Evolutionary conservation across 2,113 vertebrate species (phyloP), one percentile per base, ranked within the genome.

Genomic region (Castor canadensis): DNA sequence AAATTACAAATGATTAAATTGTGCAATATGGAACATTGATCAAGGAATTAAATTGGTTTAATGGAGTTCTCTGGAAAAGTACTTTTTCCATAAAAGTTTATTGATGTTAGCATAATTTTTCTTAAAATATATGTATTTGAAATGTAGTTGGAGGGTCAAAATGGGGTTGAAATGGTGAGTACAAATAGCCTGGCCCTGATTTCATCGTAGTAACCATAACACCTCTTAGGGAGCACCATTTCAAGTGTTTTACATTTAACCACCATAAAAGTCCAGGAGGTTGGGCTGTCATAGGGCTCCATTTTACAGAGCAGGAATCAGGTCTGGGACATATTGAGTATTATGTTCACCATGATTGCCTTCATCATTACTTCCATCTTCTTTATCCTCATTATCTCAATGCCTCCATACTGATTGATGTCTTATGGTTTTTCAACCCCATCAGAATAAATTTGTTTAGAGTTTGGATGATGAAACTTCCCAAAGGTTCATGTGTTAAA

Each of bases 41-140:
- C 89, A 95, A 93, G 75, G 47, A 96, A 94, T 88, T 92, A 95
- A 97, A 96, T 95, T 93, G 93, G 77, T 85, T 96, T 97, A 94
- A 97, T 97, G 96, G 94, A 96, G 91, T 96, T 95, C 79, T 52
- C 67, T 54, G 69, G 73, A 80, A 92, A 96, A 96, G 95, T 71
- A 95, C 67, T 86, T 88, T 82, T 83, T 88, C 47, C 79, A 86
- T 81, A 84, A 93, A 97, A 96, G 62, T 85, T 43, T 84, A 91
- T 93, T 89, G 84, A 97, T 96, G 91, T 73, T 86, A 95, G 58
- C 64, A 83, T 87, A 86, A 88, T 94, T 96, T 67, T 91, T 73
- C 89, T 96, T 86, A 96, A 95, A 95, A 97, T 96, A 85, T 83
- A 97, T 95, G 73, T 93, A 71, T 92, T 67, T 95, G 76, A 89